Conservation (phyloP, 2,797 vertebrate genomes). For the Vespertilio murinus region DNA sequence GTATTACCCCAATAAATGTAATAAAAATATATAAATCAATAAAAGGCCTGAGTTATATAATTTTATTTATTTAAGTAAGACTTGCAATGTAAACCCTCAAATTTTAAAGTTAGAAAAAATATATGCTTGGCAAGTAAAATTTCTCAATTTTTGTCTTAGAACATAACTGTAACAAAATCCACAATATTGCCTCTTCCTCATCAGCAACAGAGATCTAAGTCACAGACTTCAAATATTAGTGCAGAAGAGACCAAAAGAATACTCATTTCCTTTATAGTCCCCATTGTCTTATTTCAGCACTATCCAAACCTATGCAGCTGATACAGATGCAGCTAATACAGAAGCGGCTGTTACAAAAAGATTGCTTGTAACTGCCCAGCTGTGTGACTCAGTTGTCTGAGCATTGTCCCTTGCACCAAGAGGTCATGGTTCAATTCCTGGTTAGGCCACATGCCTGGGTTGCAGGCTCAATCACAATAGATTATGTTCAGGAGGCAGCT, state of each 20-base stretch:
- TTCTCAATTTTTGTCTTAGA: neutral
- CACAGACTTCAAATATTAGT: neutral
- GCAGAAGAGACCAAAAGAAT: neutral
- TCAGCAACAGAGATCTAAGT: neutral
- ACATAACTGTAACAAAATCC: neutral
- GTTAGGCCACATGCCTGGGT: neutral
- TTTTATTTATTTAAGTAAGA: neutral
- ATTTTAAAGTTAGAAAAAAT: neutral
- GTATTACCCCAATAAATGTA: too few species aligned
- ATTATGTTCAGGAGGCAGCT: neutral
- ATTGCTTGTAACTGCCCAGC: neutral
- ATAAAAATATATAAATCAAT: too few species aligned
- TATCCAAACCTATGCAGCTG: neutral
- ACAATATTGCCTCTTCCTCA: neutral
- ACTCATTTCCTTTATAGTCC: neutral
- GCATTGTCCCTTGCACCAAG: neutral
- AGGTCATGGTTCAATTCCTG: neutral
- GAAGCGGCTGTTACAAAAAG: neutral
- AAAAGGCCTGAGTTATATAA: too few species aligned
- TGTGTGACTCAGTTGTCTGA: neutral
- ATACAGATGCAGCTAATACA: neutral
- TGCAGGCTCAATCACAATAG: neutral
- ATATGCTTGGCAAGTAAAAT: neutral
- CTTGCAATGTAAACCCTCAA: neutral
- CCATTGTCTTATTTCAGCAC: neutral